Conservation (phyloP, 2,113 vertebrate species). For the Microcebus jonahi region DNA sequence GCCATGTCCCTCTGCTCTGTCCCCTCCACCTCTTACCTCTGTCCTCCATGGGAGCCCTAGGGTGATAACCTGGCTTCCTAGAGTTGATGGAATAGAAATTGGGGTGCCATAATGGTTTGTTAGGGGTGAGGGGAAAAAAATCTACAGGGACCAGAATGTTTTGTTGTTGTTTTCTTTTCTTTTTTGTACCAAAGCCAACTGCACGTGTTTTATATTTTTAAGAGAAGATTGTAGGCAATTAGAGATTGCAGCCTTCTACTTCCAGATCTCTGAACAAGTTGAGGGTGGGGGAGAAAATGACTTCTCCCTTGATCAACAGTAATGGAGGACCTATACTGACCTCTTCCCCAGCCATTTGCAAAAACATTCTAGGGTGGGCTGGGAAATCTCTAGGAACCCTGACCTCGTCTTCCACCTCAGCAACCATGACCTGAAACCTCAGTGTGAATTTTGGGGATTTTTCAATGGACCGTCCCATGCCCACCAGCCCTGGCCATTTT, state of each 20-base stretch:
- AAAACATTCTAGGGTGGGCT: slow-evolving; percentile 35
- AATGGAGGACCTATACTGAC: slow-evolving; percentile 22
- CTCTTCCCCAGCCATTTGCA: slow-evolving; percentile 33
- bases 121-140: background rate
- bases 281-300: background rate
- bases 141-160: slow-evolving; percentile 75
- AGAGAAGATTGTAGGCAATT: slow-evolving; percentile 73
- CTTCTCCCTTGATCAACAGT: background rate
- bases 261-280: slow-evolving; percentile 41
- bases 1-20: slow-evolving; percentile 7
- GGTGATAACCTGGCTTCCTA: background rate
- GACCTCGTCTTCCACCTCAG: slow-evolving; percentile 22
- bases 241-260: slow-evolving; percentile 55
- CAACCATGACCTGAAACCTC: slow-evolving; percentile 58
- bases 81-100: background rate
- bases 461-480: background rate
- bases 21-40: background rate
- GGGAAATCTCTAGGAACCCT: background rate
- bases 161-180: slow-evolving; percentile 50
- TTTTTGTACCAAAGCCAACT: slow-evolving; percentile 82
- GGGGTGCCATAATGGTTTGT: slow-evolving; percentile 1
- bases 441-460: slow-evolving; percentile 49
- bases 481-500: slow-evolving; percentile 59
- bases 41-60: background rate
- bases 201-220: slow-evolving; percentile 82